Percentiles rank a stretch among this genome's conserved stretches.
Evolutionary conservation across 2,113 vertebrate species (phyloP).

Genomic region (Macroglossus sobrinus): DNA sequence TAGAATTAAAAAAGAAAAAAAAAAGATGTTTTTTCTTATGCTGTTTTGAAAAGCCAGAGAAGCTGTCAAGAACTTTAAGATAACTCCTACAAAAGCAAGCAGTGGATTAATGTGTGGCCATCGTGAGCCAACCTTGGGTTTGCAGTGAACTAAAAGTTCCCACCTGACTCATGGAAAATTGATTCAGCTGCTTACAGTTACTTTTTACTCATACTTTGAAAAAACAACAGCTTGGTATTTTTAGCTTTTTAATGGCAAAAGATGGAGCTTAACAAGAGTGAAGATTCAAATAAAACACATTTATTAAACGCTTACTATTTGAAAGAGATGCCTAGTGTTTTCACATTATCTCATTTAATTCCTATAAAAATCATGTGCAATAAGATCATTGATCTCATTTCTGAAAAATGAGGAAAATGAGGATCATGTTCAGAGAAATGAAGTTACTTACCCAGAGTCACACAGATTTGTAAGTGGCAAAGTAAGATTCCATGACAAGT

Average conservation of each 20-base stretch:
- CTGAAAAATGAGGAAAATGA: background rate
- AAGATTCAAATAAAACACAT: background rate
- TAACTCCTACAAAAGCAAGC: background rate
- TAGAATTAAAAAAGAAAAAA: background rate
- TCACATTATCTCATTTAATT: background rate
- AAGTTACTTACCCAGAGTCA: background rate
- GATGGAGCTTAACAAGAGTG: background rate
- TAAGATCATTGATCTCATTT: background rate
- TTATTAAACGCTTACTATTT: background rate
- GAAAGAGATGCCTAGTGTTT: background rate
- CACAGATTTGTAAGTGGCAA: background rate
- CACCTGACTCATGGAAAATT: constrained; percentile 44
- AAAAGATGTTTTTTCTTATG: background rate
- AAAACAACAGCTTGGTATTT: constrained; percentile 29
- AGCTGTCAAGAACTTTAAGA: background rate
- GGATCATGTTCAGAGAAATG: background rate
- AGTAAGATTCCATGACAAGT: background rate
- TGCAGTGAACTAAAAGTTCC: constrained; percentile 26
- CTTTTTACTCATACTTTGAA: constrained; percentile 52
- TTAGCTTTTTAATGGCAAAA: constrained; percentile 45
- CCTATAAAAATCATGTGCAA: background rate
- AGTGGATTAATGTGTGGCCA: background rate
- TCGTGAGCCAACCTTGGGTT: background rate
- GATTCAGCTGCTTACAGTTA: constrained; percentile 63
- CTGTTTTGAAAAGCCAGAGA: constrained; percentile 21